These are phyloP conservation scores for Mormyrus proboscirostris DNA, from an alignment of 2,797 vertebrate genomes.

Conservation along the genomic window DNA sequence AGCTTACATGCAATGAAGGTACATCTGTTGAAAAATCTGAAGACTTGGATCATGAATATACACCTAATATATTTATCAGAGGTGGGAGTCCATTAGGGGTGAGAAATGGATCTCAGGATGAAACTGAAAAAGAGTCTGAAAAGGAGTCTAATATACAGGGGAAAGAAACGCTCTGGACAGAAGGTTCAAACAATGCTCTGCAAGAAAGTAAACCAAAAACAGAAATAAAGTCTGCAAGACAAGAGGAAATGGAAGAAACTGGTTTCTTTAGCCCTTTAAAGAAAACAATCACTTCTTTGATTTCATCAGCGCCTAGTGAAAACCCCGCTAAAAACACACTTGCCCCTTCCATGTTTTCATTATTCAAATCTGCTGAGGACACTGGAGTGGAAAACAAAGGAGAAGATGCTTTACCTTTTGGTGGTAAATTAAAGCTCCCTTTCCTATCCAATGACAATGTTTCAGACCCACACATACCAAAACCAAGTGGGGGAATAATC, in stretches of 20 bases:
- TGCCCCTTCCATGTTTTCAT: conserved; percentile 42
- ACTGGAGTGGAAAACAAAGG: conserved; percentile 44
- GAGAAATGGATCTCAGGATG: conserved; percentile 59
- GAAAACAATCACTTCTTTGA: conserved; percentile 80
- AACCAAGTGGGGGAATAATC: conserved; percentile 58
- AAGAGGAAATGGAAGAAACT: conserved; percentile 46
- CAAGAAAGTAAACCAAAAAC: conserved; percentile 28
- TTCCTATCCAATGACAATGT: conserved; percentile 71
- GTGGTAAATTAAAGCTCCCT: conserved; percentile 69
- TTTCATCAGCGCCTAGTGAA: conserved; percentile 58
- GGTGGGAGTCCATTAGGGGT: conserved; percentile 43
- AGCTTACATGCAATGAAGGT: conserved; percentile 25
- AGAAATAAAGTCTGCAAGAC: conserved; percentile 34
- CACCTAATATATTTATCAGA: conserved; percentile 40
- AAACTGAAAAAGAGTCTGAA: conserved; percentile 66
- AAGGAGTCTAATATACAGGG: conserved; percentile 54
- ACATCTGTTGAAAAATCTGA: conserved; percentile 32
- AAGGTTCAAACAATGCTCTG: conserved; percentile 42
- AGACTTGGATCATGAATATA: conserved; percentile 40
- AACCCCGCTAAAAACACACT: conserved; percentile 49
- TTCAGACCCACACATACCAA: conserved; percentile 44
- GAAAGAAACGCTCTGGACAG: neutral
- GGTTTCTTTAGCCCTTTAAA: conserved; percentile 84
- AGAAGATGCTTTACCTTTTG: conserved; percentile 63
- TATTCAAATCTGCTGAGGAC: conserved; percentile 50